Conservation (phyloP, 2,888 invertebrate genomes). For the Magallana nippona region DNA sequence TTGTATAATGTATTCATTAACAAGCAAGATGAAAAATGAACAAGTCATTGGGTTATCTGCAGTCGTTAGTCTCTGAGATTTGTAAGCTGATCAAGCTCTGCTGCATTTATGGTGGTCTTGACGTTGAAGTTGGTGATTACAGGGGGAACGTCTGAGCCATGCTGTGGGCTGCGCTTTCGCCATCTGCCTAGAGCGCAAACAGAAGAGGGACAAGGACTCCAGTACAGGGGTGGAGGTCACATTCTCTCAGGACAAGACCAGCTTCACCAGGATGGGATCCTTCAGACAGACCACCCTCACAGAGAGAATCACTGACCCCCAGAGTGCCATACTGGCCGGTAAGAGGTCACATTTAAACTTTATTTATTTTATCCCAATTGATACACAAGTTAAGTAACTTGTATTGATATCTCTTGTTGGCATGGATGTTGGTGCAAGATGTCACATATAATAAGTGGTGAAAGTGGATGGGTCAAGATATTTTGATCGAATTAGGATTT, state of each 20-base stretch:
- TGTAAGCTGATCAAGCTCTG: too few relatives aligned
- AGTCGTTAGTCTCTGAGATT: too few relatives aligned
- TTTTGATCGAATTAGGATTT: too few relatives aligned
- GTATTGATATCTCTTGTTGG: too few relatives aligned
- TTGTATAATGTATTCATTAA: too few relatives aligned
- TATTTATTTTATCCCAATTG: too few relatives aligned
- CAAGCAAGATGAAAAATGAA: too few relatives aligned
- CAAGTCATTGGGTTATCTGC: too few relatives aligned
- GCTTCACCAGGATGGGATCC: slow-evolving; percentile 95
- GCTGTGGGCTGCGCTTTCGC: slow-evolving; percentile 99
- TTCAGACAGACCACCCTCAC: slow-evolving; percentile 90
- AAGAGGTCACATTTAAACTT: slow-evolving; percentile 5
- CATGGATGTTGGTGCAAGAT: too few relatives aligned
- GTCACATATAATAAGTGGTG: too few relatives aligned
- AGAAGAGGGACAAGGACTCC: slow-evolving; percentile 95
- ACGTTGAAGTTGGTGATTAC: slow-evolving; percentile 52
- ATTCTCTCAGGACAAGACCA: slow-evolving; percentile 82
- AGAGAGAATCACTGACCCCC: slow-evolving; percentile 87
- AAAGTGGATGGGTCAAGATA: too few relatives aligned
- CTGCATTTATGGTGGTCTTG: background rate
- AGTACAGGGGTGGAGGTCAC: slow-evolving; percentile 74
- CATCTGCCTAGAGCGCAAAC: slow-evolving; percentile 97
- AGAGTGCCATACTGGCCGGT: slow-evolving; percentile 82
- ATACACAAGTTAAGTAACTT: too few relatives aligned
- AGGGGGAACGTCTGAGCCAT: slow-evolving; percentile 98